A percentile compares a stretch with the other conserved stretches of the same genome.
These are phyloP conservation scores for Lagodon rhomboides DNA, from an alignment of 2,797 vertebrate genomes.

Conservation along the genomic window DNA sequence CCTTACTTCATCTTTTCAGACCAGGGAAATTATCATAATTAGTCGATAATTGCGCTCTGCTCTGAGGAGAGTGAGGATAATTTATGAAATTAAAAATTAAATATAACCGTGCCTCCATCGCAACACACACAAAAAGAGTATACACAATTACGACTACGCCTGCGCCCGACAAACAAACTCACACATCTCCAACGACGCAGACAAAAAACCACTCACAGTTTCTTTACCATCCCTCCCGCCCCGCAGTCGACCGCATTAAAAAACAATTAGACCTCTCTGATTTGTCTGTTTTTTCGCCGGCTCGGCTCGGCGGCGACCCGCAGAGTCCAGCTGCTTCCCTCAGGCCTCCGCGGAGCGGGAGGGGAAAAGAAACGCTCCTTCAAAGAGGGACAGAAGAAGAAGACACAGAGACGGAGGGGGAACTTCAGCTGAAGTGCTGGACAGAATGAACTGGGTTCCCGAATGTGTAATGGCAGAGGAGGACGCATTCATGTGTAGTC, in stretches of 20 bases:
- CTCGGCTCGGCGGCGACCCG: slow-evolving; percentile 51
- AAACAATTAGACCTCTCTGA: slow-evolving; percentile 76
- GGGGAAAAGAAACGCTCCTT: slow-evolving; percentile 19
- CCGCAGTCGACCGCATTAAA: slow-evolving; percentile 73
- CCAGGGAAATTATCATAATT: slow-evolving; percentile 43
- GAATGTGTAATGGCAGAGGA: slow-evolving; percentile 62
- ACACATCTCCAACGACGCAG: not conserved
- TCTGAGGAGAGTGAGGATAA: slow-evolving; percentile 9
- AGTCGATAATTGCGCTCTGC: slow-evolving; percentile 29
- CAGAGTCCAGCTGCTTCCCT: slow-evolving; percentile 70
- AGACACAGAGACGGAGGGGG: slow-evolving; percentile 18
- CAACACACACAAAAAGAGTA: not conserved
- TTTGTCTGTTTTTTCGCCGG: slow-evolving; percentile 67
- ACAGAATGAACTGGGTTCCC: slow-evolving; percentile 54
- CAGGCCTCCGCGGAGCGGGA: slow-evolving; percentile 45
- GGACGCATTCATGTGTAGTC: slow-evolving; percentile 62
- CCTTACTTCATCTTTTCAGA: slow-evolving; percentile 40
- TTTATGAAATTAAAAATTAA: slow-evolving; percentile 22
- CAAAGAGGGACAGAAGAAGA: slow-evolving; percentile 21
- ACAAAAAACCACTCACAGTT: slow-evolving; percentile 6
- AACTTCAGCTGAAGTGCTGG: slow-evolving; percentile 53
- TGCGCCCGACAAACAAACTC: not conserved
- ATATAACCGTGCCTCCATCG: slow-evolving; percentile 2
- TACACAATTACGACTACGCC: not conserved
- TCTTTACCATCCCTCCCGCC: slow-evolving; percentile 24